These are phyloP conservation scores for Nycticryphes semicollaris DNA, from an alignment of 2,113 vertebrate genomes.

Conservation along the genomic window DNA sequence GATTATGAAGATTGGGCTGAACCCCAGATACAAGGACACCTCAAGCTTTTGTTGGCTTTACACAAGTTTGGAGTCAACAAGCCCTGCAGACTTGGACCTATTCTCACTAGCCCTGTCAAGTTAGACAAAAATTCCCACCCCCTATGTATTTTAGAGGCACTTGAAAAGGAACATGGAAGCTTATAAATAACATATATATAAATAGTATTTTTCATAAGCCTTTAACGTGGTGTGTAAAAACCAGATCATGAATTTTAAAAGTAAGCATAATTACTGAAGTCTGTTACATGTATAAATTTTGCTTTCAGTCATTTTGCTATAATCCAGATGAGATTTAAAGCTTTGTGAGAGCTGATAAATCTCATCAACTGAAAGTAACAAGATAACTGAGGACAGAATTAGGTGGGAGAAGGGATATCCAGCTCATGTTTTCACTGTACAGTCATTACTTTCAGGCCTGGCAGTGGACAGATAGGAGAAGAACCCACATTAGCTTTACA, in stretches of 20 bases:
- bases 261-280: not conserved
- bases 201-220: not conserved
- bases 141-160: not conserved
- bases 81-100: not conserved
- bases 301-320: not conserved
- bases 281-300: not conserved
- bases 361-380: not conserved
- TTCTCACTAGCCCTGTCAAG: not conserved
- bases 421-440: not conserved
- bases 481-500: not conserved
- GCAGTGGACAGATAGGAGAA: not conserved
- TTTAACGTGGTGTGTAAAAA: not conserved
- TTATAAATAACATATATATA: not conserved
- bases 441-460: not conserved
- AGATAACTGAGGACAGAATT: not conserved
- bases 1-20: not conserved
- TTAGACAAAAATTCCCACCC: not conserved
- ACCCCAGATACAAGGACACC: not conserved
- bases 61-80: not conserved
- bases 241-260: not conserved
- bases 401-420: not conserved
- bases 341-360: not conserved
- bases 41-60: not conserved
- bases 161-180: not conserved
- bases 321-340: not conserved